These are phyloP conservation scores for Apis cerana DNA, from an alignment of 1,140 invertebrate species.

Conservation along the genomic window DNA sequence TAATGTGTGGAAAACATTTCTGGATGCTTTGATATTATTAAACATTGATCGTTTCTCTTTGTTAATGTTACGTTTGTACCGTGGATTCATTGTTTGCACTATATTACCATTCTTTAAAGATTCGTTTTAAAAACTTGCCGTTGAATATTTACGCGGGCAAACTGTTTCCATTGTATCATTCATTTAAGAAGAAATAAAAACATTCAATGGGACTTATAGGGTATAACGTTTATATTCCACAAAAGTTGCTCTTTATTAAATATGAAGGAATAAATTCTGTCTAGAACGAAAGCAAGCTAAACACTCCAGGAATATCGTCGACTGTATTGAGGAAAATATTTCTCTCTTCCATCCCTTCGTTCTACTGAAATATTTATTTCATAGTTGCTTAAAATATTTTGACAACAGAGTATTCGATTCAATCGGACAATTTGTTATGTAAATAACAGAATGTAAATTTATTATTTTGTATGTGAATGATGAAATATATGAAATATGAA, in stretches of 20 bases:
- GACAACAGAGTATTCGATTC: not conserved
- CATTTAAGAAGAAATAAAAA: not conserved
- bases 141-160: not conserved
- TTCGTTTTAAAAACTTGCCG: not conserved
- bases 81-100: too few species aligned
- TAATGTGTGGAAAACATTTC: too few species aligned
- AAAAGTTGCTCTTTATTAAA: constrained; percentile 5
- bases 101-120: not conserved
- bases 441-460: not conserved
- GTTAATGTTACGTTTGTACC: not conserved
- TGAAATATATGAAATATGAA: too few species aligned
- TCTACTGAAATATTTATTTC: not conserved
- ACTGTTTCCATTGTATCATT: not conserved
- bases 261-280: not conserved
- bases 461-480: too few species aligned
- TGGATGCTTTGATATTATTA: too few species aligned
- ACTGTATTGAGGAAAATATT: not conserved
- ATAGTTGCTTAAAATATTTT: not conserved
- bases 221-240: constrained; percentile 10
- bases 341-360: not conserved
- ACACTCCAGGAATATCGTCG: not conserved
- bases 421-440: not conserved
- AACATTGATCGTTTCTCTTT: not conserved
- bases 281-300: not conserved
- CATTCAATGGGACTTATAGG: not conserved